These are phyloP conservation scores for Peromyscus californicus DNA, from an alignment of 2,113 vertebrate genomes.

Conservation along the genomic window DNA sequence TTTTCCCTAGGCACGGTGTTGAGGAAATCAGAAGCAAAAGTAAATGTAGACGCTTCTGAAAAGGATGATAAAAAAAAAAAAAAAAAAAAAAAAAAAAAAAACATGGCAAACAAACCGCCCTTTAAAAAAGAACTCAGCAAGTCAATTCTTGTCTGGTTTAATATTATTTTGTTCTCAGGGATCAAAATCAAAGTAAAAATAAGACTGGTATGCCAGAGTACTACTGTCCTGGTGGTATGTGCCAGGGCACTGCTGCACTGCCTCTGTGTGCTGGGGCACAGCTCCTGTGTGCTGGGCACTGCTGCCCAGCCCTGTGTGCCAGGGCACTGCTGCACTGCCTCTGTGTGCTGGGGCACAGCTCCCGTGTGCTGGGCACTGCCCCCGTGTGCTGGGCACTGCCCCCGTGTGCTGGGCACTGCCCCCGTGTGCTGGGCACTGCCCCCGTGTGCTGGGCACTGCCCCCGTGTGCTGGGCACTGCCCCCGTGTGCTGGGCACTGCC, in stretches of 20 bases:
- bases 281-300: background rate
- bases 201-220: background rate
- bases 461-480: too few species aligned
- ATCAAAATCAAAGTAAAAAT: background rate
- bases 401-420: background rate
- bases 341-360: too few species aligned
- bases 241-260: background rate
- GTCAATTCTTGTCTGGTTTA: background rate
- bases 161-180: background rate
- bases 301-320: too few species aligned
- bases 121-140: background rate
- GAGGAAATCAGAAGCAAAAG: background rate
- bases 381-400: too few species aligned
- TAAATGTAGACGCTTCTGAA: too few species aligned
- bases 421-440: background rate
- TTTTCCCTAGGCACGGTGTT: background rate
- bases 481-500: rapidly evolving
- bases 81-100: background rate
- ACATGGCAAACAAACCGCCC: background rate
- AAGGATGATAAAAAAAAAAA: background rate
- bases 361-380: too few species aligned
- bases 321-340: too few species aligned
- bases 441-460: background rate
- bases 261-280: rapidly evolving
- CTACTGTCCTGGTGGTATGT: background rate